phyloP scores from a whole-genome alignment of 2,797 vertebrate genomes.

The Sparus aurata region DNA sequence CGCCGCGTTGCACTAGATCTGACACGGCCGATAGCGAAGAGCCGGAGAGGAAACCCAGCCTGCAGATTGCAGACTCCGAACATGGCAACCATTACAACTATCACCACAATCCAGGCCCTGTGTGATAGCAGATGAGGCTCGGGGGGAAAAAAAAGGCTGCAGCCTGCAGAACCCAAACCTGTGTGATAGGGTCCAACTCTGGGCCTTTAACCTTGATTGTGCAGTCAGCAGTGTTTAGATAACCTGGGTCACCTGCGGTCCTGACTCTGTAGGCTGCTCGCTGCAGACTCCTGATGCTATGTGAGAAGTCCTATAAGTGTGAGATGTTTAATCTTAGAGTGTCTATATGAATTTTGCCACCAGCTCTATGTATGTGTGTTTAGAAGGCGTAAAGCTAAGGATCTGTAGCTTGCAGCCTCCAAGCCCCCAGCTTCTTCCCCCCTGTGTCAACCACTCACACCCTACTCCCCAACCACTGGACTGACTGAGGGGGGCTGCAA shows the following conservation, averaged over 20 bases:
- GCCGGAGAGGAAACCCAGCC: constrained; percentile 87
- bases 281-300: constrained; percentile 18
- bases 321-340: constrained; percentile 25
- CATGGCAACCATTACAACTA: constrained; percentile 88
- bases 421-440: constrained; percentile 9
- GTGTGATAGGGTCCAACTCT: constrained; percentile 35
- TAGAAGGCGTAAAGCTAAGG: constrained; percentile 4
- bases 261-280: constrained; percentile 16
- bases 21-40: constrained; percentile 77
- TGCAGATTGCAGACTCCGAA: constrained; percentile 86
- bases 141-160: constrained; percentile 31
- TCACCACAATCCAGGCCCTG: constrained; percentile 76
- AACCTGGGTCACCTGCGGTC: constrained; percentile 10
- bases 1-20: constrained; percentile 62
- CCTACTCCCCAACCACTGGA: constrained; percentile 80
- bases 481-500: constrained; percentile 69
- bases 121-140: constrained; percentile 75
- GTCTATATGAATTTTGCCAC: constrained; percentile 22
- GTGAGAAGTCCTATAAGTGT: constrained; percentile 13
- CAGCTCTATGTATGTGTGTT: constrained; percentile 14
- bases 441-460: constrained; percentile 68
- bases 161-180: constrained; percentile 51
- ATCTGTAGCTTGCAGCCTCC: constrained; percentile 36
- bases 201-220: constrained; percentile 21
- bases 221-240: constrained; percentile 31